Base-by-base conservation (phyloP, 1,140 invertebrate species). In the Heliconius nattereri region DNA sequence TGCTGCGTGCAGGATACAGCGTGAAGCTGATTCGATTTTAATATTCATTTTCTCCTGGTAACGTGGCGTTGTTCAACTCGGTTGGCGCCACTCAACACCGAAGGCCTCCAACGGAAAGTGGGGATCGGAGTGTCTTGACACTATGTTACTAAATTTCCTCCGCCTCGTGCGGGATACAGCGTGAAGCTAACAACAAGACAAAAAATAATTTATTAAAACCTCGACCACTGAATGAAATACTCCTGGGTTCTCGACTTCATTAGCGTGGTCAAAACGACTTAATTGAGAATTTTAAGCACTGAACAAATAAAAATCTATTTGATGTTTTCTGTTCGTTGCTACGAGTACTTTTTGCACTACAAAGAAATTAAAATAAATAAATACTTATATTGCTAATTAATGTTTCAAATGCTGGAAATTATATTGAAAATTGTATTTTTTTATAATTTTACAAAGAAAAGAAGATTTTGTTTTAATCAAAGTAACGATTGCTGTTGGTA, bases 271-370 rank as follows among this genome's bases (percentile, higher is more conserved):
- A 11, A 66, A 66, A 66, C 26, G 23, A 66, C 26, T 16, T 66
- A 66, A 66, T 66, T 66, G 26, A 26, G 3, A 29, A 29, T 29
- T 66, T 29, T 66, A 66, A 66, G 60, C 26, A 66, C 60, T 66
- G 26, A 66, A 66, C 60, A 66, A 66, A 66, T 66, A 66, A 66
- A 66, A 66, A 66, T 66, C 60, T 26, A 66, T 66, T 66, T 66
- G 60, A 66, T 66, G 60, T 66, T 29, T 26, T 66, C 13, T 66
- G 60, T 16, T 26, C 60, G n/a, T 66, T 66, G 60, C n/a, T 66
- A 29, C 3, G 3, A 66, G 60, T 29, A 29, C 26, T 26, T 66
- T 29, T 66, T 5, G 6, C 3, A 60, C 54, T 66, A 29, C 26
- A 66, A 66, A 66, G 26, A 66, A 66, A 66, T 66, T 66, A 26